Base-by-base conservation (phyloP, 1,140 invertebrate species). In the Drosophila equinoxialis region DNA sequence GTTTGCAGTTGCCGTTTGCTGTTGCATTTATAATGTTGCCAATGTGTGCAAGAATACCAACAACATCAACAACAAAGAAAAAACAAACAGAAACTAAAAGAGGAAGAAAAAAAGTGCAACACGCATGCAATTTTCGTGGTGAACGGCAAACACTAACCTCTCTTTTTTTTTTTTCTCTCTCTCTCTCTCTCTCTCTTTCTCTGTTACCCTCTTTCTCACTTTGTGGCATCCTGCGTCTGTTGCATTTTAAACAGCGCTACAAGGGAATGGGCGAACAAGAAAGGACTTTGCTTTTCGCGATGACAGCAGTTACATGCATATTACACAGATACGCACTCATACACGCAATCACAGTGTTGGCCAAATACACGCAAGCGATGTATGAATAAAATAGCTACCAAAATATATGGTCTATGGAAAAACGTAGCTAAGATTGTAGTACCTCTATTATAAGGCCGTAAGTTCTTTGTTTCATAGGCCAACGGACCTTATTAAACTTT, bases 11-110 rank as follows among this genome's bases (percentile, higher is more conserved):
- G 68, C 65, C 58, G 64, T 57, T 71, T 70, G 76, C 76, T 76
- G 82, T 86, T 83, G 83, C 83, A 86, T 86, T 77, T 87, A 79
- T 86, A 86, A 87, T 86, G 83, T 67, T 87, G 79, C 75, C 70
- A 72, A 77, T 78, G 74, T 78, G 68, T 20, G 64, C 65, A 74
- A 69, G 57, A 59, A 77, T 65, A 63, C 42, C 62, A 65, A 35
- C 7, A 26, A 37, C 51, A 17, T n/a, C n/a, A 58, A 60, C 30
- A 42, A 39, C 35, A 35, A 6, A 51, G 35, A 68, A 45, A 39
- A 57, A 42, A 13, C 45, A 10, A 35, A 63, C 7, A 7, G 11
- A 37, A 67, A 48, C 45, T 48, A 35, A 65, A 61, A 39, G 48
- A 23, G 14, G 5, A 54, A 23, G 14, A 7, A n/a, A 60, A 54